Percentiles rank a stretch among this genome's conserved stretches.
Conservation (phyloP, 1,140 invertebrate species). For the Arion vulgaris region DNA sequence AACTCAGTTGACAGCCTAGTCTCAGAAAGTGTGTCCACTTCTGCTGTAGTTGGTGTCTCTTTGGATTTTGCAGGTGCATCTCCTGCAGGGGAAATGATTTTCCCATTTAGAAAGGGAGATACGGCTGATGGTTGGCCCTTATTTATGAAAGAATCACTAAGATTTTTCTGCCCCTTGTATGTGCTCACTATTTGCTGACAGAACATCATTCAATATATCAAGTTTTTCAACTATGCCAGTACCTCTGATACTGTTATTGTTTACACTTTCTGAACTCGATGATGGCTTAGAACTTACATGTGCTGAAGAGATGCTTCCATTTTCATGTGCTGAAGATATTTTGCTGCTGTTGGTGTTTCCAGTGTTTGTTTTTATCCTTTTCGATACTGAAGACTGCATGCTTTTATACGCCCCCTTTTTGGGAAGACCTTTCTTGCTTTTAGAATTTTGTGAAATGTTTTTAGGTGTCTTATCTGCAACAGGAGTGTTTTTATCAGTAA, state of each 20-base stretch:
- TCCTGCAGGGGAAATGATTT: conserved; percentile 28
- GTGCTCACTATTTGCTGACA: neutral
- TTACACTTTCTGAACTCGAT: neutral
- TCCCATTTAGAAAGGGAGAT: neutral
- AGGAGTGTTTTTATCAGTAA: neutral
- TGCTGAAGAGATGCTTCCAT: neutral
- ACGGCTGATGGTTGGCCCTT: neutral
- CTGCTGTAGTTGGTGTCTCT: neutral
- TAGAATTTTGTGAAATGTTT: neutral
- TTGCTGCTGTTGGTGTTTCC: neutral
- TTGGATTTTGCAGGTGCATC: conserved; percentile 14
- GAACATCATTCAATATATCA: neutral
- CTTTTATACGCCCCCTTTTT: neutral
- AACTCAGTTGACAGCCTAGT: neutral
- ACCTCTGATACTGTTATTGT: conserved; percentile 10
- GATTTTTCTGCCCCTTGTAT: neutral
- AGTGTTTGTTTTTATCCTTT: neutral
- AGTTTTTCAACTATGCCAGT: neutral
- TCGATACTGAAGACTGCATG: neutral
- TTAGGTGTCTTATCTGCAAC: neutral
- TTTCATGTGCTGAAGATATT: neutral
- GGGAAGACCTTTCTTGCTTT: neutral
- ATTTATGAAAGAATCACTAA: neutral
- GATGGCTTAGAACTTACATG: neutral
- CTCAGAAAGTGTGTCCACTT: neutral